These are phyloP conservation scores for Zoanthus sansibaricus DNA, from an alignment of 92 coral and sea anemone species.

Conservation along the genomic window DNA sequence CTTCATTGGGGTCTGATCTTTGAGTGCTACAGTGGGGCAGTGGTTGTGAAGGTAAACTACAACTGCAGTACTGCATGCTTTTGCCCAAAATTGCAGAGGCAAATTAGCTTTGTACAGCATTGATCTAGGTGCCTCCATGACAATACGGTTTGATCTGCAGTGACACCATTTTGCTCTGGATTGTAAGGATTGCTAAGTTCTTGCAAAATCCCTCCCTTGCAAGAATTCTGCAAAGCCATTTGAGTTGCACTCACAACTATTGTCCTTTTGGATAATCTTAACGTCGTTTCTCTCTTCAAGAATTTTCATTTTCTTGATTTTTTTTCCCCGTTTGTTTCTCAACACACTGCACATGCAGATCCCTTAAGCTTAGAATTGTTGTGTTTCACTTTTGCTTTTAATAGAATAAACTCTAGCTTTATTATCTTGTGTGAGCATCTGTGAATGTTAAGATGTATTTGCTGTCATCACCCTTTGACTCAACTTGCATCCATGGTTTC, in stretches of 20 bases:
- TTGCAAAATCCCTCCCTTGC: not conserved
- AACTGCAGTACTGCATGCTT: slow-evolving; percentile 70
- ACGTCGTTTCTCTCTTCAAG: slow-evolving; percentile 24
- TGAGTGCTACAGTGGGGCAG: slow-evolving; percentile 58
- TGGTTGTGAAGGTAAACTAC: slow-evolving; percentile 72
- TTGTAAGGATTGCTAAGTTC: slow-evolving; percentile 48
- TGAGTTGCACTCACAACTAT: slow-evolving; percentile 28
- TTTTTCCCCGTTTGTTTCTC: slow-evolving; percentile 14
- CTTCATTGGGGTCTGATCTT: slow-evolving; percentile 66
- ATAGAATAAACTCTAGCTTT: slow-evolving; percentile 66
- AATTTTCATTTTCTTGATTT: slow-evolving; percentile 24
- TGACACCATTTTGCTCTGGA: slow-evolving; percentile 75
- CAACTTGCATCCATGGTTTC: slow-evolving; percentile 37
- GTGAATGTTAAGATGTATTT: slow-evolving; percentile 72
- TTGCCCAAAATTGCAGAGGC: slow-evolving; percentile 10
- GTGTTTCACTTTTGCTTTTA: slow-evolving; percentile 70
- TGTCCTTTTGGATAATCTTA: slow-evolving; percentile 18
- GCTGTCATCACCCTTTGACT: slow-evolving; percentile 60
- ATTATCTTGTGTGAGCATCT: slow-evolving; percentile 68
- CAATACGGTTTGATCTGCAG: slow-evolving; percentile 62
- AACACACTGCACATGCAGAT: slow-evolving; percentile 53
- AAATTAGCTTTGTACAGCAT: slow-evolving; percentile 66
- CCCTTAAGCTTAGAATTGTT: slow-evolving; percentile 65
- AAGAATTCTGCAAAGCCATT: slow-evolving; percentile 54
- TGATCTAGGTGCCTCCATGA: slow-evolving; percentile 75